Conservation (phyloP, 2,888 invertebrate species). For the Stictocephala bisonia region DNA sequence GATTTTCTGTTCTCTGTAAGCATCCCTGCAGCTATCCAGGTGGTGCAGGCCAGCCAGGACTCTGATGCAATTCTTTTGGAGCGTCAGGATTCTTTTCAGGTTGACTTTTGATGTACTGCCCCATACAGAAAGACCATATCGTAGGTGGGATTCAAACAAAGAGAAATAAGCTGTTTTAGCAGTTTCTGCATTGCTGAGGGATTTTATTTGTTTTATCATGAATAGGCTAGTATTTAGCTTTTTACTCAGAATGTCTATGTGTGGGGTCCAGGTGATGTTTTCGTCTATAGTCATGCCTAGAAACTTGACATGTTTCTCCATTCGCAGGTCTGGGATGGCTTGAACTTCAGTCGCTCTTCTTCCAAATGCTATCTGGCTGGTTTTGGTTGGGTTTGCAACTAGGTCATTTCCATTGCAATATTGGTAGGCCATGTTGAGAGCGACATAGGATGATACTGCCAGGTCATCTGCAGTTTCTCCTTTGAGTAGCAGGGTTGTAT, state of each 20-base stretch:
- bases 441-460: conserved; percentile 6
- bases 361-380: conserved; percentile 8
- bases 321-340: not conserved
- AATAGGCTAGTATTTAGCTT: not conserved
- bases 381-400: not conserved
- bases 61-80: not conserved
- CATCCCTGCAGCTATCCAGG: conserved; percentile 10
- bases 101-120: not conserved
- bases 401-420: conserved; percentile 1
- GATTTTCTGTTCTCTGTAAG: conserved; percentile 3
- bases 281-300: conserved; percentile 19
- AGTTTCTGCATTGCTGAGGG: not conserved
- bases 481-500: not conserved
- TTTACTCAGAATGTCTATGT: not conserved
- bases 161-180: not conserved
- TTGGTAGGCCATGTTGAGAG: not conserved
- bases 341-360: not conserved
- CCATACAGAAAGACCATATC: not conserved
- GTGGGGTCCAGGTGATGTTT: conserved; percentile 9
- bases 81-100: not conserved
- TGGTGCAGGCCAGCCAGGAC: not conserved
- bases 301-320: conserved; percentile 3
- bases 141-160: not conserved
- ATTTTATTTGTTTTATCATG: conserved; percentile 3
- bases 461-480: not conserved